phyloP scores from a whole-genome alignment of 1,140 invertebrate genomes.

The Caenorhabditis tropicalis region DNA sequence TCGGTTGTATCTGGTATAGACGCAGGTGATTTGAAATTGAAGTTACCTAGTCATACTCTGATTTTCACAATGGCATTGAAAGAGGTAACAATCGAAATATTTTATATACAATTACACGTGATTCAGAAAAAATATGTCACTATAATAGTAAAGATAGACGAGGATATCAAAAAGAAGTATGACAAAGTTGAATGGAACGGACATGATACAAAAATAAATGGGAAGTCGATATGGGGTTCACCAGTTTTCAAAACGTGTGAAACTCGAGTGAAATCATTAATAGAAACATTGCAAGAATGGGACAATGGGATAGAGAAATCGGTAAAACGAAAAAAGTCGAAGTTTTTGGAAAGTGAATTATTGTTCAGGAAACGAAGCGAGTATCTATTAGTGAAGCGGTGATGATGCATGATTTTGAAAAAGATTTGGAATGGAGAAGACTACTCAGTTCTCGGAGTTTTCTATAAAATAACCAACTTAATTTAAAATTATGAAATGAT shows the following conservation, averaged over 20 bases:
- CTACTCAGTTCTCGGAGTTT: background rate
- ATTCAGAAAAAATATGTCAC: conserved; percentile 4
- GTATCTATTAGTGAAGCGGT: background rate
- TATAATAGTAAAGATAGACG: background rate
- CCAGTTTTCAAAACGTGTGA: background rate
- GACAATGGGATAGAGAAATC: background rate
- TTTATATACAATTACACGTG: conserved; percentile 5
- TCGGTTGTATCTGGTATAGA: conserved; percentile 1
- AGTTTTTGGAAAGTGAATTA: background rate
- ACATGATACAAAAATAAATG: conserved; percentile 4
- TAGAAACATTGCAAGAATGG: background rate
- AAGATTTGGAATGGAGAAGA: background rate
- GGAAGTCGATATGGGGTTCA: background rate
- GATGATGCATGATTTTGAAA: background rate
- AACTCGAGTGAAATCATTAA: background rate
- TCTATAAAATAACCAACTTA: background rate
- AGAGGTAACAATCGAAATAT: background rate
- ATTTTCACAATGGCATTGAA: conserved; percentile 25
- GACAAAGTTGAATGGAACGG: conserved; percentile 30
- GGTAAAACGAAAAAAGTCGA: background rate
- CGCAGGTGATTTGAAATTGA: background rate
- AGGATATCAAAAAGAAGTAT: conserved; percentile 39
- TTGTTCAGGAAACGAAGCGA: background rate
- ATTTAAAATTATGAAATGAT: background rate
- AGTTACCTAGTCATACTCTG: background rate